Conservation (phyloP, 2,113 vertebrate genomes). For the Gambusia holbrooki region DNA sequence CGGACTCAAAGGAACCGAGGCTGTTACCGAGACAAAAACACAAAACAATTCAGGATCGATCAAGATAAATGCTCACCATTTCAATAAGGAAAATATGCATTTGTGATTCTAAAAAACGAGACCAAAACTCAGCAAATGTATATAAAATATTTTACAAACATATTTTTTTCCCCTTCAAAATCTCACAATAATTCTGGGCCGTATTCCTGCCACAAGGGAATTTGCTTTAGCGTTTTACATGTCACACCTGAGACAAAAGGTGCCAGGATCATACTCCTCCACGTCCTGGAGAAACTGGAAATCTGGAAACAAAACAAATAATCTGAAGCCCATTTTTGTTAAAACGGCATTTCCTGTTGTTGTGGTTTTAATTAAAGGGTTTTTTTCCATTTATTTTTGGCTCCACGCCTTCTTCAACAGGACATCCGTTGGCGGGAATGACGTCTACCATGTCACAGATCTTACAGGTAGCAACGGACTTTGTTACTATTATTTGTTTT, state of each 20-base stretch:
- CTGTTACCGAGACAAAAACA: constrained; percentile 68
- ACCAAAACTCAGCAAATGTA: too few species aligned
- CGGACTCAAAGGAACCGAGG: constrained; percentile 85
- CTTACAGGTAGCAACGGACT: too few species aligned
- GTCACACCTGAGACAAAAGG: constrained; percentile 88
- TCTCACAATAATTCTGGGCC: too few species aligned
- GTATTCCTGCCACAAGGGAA: not conserved
- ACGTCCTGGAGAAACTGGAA: constrained; percentile 80
- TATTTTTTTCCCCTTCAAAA: too few species aligned
- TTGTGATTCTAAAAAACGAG: too few species aligned
- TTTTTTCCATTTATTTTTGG: not conserved
- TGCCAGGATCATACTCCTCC: constrained; percentile 87
- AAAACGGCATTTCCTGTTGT: too few species aligned
- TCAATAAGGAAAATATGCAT: not conserved
- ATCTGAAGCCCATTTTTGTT: not conserved
- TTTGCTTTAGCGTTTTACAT: not conserved
- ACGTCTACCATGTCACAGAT: not conserved
- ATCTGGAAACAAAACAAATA: constrained; percentile 59
- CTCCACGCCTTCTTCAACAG: not conserved
- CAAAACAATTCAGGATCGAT: constrained; percentile 2
- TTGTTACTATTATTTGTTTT: not conserved
- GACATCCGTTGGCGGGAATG: not conserved
- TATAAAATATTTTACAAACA: not conserved
- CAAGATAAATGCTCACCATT: not conserved
- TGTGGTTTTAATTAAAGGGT: not conserved